Evolutionary conservation across 2,888 invertebrate genomes (phyloP).

Genomic region (Acanthococcus lagerstroemiae): DNA sequence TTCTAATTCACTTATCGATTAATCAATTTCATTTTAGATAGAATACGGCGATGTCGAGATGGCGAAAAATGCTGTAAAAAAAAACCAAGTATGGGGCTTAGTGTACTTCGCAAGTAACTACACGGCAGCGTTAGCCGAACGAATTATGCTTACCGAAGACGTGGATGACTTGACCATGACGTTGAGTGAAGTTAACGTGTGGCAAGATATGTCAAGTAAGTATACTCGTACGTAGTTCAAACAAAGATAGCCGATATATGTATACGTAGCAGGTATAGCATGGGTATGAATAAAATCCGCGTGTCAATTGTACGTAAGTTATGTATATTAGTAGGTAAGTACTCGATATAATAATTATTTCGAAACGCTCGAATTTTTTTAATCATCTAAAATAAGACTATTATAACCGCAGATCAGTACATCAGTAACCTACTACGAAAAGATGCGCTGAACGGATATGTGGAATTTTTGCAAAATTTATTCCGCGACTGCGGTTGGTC

Average conservation of each 20-base stretch:
- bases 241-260: too few species aligned
- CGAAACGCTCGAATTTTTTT: neutral
- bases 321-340: neutral
- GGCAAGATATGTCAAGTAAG: constrained; percentile 78
- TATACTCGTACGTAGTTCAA: too few species aligned
- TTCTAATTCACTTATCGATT: too few species aligned
- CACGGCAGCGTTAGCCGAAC: constrained; percentile 54
- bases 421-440: constrained; percentile 35
- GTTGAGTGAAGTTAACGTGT: constrained; percentile 57
- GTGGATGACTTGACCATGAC: constrained; percentile 51
- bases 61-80: constrained; percentile 56
- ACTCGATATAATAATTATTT: neutral
- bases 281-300: too few species aligned
- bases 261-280: too few species aligned
- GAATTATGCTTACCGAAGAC: constrained; percentile 52
- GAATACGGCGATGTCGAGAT: constrained; percentile 49
- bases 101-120: constrained; percentile 67
- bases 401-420: too few species aligned
- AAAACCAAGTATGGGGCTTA: constrained; percentile 66
- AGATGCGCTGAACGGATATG: constrained; percentile 34
- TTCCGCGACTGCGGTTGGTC: constrained; percentile 36
- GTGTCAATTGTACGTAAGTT: too few species aligned
- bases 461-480: constrained; percentile 34
- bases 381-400: neutral
- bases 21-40: constrained; percentile 43